These are phyloP conservation scores for Gonioctena quinquepunctata DNA, from an alignment of 1,140 invertebrate genomes.

Conservation along the genomic window DNA sequence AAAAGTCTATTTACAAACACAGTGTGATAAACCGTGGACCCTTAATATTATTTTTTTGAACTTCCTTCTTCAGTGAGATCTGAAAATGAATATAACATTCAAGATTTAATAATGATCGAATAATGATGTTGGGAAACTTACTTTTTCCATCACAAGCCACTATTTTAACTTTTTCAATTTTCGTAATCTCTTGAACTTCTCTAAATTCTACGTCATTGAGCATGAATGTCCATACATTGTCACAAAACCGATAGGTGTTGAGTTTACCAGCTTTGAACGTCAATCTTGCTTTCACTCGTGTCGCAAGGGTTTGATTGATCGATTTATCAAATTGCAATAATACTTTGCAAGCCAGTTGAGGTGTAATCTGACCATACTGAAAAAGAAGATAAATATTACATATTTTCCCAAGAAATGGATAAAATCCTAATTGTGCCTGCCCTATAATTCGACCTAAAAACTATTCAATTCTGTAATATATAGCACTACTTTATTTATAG, in stretches of 20 bases:
- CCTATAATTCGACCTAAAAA: neutral
- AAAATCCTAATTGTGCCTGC: too few relatives aligned
- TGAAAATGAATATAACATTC: slow-evolving; percentile 18
- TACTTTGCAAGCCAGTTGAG: slow-evolving; percentile 88
- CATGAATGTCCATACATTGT: slow-evolving; percentile 99
- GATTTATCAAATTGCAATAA: slow-evolving; percentile 96
- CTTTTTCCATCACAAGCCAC: slow-evolving; percentile 99
- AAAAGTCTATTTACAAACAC: neutral
- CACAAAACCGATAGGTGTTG: slow-evolving; percentile 98
- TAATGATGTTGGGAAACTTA: slow-evolving; percentile 54
- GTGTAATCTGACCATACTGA: slow-evolving; percentile 95
- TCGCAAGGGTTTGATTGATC: slow-evolving; percentile 93
- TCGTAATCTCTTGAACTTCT: slow-evolving; percentile 92
- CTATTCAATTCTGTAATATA: neutral
- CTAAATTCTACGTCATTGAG: slow-evolving; percentile 97
- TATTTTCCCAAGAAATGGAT: too few relatives aligned
- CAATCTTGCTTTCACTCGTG: slow-evolving; percentile 87
- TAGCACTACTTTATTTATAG: neutral
- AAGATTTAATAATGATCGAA: too few relatives aligned
- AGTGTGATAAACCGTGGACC: neutral
- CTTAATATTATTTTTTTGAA: slow-evolving; percentile 23
- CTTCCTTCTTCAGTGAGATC: slow-evolving; percentile 32
- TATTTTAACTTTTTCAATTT: slow-evolving; percentile 98
- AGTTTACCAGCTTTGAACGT: slow-evolving; percentile 97
- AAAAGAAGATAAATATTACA: too few relatives aligned